phyloP scores from a whole-genome alignment of 2,113 vertebrate genomes.

The Periophthalmodon schlosseri region DNA sequence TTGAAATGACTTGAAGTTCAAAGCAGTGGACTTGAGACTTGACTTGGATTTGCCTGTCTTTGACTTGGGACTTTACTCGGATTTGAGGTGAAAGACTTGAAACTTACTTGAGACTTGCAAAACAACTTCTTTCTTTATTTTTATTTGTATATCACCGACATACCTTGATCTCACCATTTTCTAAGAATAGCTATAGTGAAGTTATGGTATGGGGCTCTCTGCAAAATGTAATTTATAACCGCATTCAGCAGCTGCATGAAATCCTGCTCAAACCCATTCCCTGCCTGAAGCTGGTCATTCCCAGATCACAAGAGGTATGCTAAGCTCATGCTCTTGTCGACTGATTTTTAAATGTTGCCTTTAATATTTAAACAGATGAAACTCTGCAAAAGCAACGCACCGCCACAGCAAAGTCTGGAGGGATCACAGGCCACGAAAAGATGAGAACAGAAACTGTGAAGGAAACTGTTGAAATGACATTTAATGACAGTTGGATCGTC shows the following conservation, averaged over 20 bases:
- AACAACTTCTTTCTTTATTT: too few species aligned
- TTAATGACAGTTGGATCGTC: constrained; percentile 3
- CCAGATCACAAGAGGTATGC: neutral
- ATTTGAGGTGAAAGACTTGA: too few species aligned
- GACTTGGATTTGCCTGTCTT: too few species aligned
- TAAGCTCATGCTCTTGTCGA: constrained; percentile 1
- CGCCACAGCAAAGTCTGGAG: neutral
- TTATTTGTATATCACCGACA: too few species aligned
- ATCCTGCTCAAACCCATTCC: neutral
- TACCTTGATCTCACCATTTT: too few species aligned
- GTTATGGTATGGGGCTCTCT: too few species aligned
- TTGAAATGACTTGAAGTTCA: too few species aligned
- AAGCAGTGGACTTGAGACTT: too few species aligned
- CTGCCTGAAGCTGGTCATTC: neutral
- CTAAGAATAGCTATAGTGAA: too few species aligned
- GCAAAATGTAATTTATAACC: neutral
- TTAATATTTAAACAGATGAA: constrained; percentile 33
- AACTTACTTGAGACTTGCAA: too few species aligned
- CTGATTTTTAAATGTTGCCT: constrained; percentile 25
- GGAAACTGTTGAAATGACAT: constrained; percentile 13
- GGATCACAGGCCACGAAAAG: constrained; percentile 10
- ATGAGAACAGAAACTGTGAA: constrained; percentile 29
- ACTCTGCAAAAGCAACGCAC: constrained; percentile 2
- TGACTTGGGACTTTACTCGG: too few species aligned
- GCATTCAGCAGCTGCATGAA: neutral